phyloP scores from a whole-genome alignment of 2,113 vertebrate species.

The Oreamnos americanus region DNA sequence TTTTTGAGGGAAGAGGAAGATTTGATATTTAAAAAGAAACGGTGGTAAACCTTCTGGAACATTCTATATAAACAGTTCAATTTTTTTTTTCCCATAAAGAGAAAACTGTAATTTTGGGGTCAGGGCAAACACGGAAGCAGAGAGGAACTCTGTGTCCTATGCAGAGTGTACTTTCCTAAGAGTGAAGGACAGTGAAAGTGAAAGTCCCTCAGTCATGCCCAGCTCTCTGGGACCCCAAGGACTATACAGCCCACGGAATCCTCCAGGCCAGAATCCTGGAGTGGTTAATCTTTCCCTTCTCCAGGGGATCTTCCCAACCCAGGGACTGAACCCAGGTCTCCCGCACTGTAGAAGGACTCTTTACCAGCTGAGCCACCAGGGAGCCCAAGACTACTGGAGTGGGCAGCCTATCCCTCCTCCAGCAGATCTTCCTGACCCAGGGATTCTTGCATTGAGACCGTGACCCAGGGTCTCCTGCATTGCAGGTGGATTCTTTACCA shows the following conservation, averaged over 20 bases:
- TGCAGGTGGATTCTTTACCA: background rate
- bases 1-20: background rate
- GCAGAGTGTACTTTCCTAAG: no score
- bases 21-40: background rate
- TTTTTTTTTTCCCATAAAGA: background rate
- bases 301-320: background rate
- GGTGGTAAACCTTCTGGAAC: background rate
- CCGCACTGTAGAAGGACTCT: accelerated
- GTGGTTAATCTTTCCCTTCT: background rate
- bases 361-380: background rate
- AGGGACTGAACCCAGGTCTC: background rate
- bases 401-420: no score
- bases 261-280: background rate
- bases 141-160: background rate
- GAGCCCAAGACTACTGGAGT: background rate
- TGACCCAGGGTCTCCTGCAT: no score
- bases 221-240: background rate
- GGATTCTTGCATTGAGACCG: no score
- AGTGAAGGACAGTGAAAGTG: background rate
- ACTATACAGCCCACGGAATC: background rate
- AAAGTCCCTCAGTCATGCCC: accelerated
- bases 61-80: background rate
- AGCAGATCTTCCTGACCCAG: no score
- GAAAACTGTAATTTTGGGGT: background rate
- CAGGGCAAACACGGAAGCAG: background rate